Percentiles rank a stretch among this genome's conserved stretches.
Evolutionary conservation across 2,888 invertebrate genomes (phyloP).

Genomic region (Pomacea canaliculata): DNA sequence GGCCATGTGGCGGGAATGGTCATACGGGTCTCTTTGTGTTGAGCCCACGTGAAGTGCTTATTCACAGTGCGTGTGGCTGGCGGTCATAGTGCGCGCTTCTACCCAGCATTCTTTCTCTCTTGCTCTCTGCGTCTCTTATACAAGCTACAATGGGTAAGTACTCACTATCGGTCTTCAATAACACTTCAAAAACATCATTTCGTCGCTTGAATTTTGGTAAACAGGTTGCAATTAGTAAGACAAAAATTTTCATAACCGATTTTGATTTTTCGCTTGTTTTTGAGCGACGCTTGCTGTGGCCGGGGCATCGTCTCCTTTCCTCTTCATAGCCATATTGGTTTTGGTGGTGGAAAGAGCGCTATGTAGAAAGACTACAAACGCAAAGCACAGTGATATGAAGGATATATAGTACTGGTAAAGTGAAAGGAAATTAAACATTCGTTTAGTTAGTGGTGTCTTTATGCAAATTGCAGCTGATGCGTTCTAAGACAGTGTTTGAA

Average conservation of each 20-base stretch:
- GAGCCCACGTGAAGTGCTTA: conserved; percentile 49
- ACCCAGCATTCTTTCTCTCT: conserved; percentile 27
- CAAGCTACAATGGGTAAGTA: conserved; percentile 37
- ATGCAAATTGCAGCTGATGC: not conserved
- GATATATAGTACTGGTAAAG: conserved; percentile 6
- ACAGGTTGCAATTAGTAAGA: conserved; percentile 6
- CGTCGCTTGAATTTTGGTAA: conserved; percentile 18
- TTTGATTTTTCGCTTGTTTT: conserved; percentile 23
- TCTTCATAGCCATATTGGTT: conserved; percentile 39
- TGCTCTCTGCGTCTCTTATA: conserved; percentile 25
- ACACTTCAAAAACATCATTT: conserved; percentile 20
- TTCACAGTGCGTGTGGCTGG: conserved; percentile 28
- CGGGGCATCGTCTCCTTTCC: conserved; percentile 36
- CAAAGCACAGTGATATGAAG: conserved; percentile 17
- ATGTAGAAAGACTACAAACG: conserved; percentile 5
- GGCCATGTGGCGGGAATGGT: conserved; percentile 43
- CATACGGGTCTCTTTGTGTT: conserved; percentile 43
- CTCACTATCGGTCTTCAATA: conserved; percentile 8
- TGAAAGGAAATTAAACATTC: conserved; percentile 1
- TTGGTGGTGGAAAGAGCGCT: conserved; percentile 5
- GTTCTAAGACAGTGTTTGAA: conserved; percentile 7
- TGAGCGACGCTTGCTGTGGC: conserved; percentile 17
- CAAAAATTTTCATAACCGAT: conserved; percentile 16
- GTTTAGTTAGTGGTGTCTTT: not conserved
- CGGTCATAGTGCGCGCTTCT: conserved; percentile 34